Evolutionary conservation across 2,888 invertebrate genomes (phyloP).

Genomic region (Phalera bucephala): DNA sequence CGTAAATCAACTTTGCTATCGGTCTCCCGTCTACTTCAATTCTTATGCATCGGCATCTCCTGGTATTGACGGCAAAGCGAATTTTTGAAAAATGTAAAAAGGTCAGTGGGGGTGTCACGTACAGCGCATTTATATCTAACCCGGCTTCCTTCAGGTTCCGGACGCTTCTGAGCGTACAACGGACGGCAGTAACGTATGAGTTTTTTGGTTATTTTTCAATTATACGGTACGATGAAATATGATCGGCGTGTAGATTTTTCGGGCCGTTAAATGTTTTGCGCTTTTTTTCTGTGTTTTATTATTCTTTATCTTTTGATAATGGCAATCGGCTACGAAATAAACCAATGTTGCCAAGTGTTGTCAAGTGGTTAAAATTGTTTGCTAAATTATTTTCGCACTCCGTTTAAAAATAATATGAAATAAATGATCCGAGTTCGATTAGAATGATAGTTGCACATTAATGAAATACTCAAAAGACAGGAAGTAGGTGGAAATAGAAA

Average conservation of each 20-base stretch:
- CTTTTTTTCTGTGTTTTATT: no score
- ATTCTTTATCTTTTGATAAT: no score
- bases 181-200: slow-evolving; percentile 54
- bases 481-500: no score
- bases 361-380: no score
- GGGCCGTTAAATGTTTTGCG: slow-evolving; percentile 7
- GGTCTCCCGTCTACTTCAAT: slow-evolving; percentile 39
- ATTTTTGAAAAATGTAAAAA: slow-evolving; percentile 83
- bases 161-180: slow-evolving; percentile 35
- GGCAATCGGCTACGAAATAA: no score
- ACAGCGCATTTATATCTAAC: slow-evolving; percentile 68
- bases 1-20: no score
- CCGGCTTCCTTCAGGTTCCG: slow-evolving; percentile 53
- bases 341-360: not conserved
- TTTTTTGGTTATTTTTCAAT: slow-evolving; percentile 52
- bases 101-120: slow-evolving; percentile 72
- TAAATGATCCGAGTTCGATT: no score
- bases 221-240: slow-evolving; percentile 37
- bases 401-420: no score
- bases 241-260: slow-evolving; percentile 4
- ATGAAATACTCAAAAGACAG: no score
- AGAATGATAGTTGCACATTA: no score
- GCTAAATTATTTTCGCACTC: no score
- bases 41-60: slow-evolving; percentile 40
- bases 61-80: slow-evolving; percentile 67